Evolutionary conservation across 2,888 invertebrate genomes (phyloP), one percentile per base, ranked within the genome.

Genomic region (Hanleya hanleyi): DNA sequence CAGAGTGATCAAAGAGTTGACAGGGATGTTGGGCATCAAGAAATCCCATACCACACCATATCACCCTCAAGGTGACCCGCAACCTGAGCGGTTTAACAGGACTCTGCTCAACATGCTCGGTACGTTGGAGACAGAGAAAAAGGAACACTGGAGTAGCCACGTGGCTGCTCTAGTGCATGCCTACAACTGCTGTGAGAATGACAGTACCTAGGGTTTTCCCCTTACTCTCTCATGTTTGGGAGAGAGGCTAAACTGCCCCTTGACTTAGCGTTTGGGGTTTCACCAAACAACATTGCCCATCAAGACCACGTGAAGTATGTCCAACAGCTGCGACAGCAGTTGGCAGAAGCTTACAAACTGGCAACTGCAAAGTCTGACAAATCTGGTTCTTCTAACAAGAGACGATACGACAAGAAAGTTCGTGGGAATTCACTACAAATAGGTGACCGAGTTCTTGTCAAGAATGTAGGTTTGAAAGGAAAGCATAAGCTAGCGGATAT

Each of bases 41-140:
- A 76, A 76, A 47, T 49, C 70, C 41, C 50, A 65, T 12, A 76
- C 76, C 26, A 74, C 78, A 4, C 70, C 70, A n/a, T 77, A 73
- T 61, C 73, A 70, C 29, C 67, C 73, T 3, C 4, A 49, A 71
- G 67, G 70, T 6, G 73, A 74, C 66, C 71, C 66, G 0, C 35
- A 41, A 22, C 47, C 41, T 36, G 72, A 74, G 38, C 37, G 78
- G 4, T 76, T 77, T 41, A 77, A 77, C 38, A 62, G 71, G 12
- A 76, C 71, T 5, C 38, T 76, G n/a, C 33, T 74, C 2, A 69
- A 68, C 22, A 75, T 73, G 73, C n/a, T 77, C 4, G 73, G 73
- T 29, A 75, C 73, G 6, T 18, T 77, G 18, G 33, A 57, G 1
- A 29, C 26, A 35, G 68, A 68, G 2, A 57, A 76, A 47, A 76